A percentile compares a stretch with the other conserved stretches of the same genome.
Conservation (phyloP, 2,797 vertebrate species). For the Enteromius unitaeniatus region DNA sequence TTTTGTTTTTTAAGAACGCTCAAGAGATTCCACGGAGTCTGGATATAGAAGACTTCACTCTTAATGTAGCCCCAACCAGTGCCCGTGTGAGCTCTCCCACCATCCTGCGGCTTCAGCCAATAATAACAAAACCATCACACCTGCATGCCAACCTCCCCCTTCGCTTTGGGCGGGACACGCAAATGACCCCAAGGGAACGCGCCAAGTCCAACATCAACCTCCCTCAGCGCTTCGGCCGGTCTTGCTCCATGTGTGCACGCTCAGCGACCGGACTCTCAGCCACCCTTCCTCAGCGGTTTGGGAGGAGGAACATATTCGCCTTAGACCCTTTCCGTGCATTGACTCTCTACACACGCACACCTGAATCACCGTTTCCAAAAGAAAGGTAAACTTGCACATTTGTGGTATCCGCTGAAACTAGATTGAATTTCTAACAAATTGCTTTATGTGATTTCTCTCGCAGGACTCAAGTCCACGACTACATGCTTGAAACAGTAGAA, state of each 20-base stretch:
- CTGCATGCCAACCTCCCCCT: conserved; percentile 74
- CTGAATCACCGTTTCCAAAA: conserved; percentile 43
- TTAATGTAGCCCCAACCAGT: conserved; percentile 61
- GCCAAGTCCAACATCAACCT: conserved; percentile 69
- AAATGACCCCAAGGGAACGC: conserved; percentile 32
- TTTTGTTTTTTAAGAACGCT: conserved; percentile 31
- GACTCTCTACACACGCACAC: conserved; percentile 40
- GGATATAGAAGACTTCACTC: conserved; percentile 66
- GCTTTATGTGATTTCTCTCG: conserved; percentile 39
- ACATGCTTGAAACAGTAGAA: conserved; percentile 61
- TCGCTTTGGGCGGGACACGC: conserved; percentile 72
- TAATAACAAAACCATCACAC: conserved; percentile 60
- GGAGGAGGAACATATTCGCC: conserved; percentile 56
- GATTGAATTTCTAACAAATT: not conserved
- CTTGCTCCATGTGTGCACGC: conserved; percentile 63
- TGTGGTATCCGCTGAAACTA: not conserved
- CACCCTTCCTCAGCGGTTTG: conserved; percentile 64
- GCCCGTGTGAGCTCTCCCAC: conserved; percentile 63
- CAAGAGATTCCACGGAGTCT: conserved; percentile 69
- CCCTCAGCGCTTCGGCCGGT: conserved; percentile 79
- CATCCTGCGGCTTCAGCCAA: conserved; percentile 69
- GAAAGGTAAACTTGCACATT: conserved; percentile 50
- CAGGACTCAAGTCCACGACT: conserved; percentile 68
- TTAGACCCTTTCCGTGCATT: conserved; percentile 61
- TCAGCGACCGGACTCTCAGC: conserved; percentile 37